Evolutionary conservation across 2,113 vertebrate species (phyloP).

Genomic region (Oncorhynchus mykiss): DNA sequence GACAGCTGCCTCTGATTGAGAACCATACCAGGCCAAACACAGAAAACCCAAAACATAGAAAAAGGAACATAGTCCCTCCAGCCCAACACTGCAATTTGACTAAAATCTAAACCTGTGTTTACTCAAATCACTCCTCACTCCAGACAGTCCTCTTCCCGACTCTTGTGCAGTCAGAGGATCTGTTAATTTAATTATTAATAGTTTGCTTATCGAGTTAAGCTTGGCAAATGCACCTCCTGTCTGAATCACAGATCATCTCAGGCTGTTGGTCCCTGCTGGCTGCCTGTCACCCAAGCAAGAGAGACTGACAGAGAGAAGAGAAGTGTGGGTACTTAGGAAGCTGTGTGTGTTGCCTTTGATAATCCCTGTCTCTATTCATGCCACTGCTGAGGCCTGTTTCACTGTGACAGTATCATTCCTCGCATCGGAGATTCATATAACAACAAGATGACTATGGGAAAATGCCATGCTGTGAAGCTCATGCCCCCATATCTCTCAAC

Average conservation of each 20-base stretch:
- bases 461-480: conserved; percentile 45
- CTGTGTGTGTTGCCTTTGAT: conserved; percentile 55
- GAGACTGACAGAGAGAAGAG: conserved; percentile 47
- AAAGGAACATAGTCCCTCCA: background rate
- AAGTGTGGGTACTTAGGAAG: conserved; percentile 31
- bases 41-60: no score
- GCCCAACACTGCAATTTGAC: background rate
- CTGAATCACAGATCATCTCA: background rate
- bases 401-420: conserved; percentile 70
- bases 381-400: conserved; percentile 53
- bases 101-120: background rate
- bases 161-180: background rate
- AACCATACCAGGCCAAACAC: no score
- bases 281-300: conserved; percentile 17
- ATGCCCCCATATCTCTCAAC: background rate
- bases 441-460: conserved; percentile 64
- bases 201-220: background rate
- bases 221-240: background rate
- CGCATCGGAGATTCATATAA: conserved; percentile 61
- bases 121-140: background rate
- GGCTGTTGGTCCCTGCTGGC: background rate
- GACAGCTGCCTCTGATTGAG: no score
- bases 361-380: conserved; percentile 56
- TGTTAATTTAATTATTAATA: background rate
- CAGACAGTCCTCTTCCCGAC: background rate